These are phyloP conservation scores for Paguma larvata DNA, from an alignment of 2,797 vertebrate genomes.

Conservation along the genomic window DNA sequence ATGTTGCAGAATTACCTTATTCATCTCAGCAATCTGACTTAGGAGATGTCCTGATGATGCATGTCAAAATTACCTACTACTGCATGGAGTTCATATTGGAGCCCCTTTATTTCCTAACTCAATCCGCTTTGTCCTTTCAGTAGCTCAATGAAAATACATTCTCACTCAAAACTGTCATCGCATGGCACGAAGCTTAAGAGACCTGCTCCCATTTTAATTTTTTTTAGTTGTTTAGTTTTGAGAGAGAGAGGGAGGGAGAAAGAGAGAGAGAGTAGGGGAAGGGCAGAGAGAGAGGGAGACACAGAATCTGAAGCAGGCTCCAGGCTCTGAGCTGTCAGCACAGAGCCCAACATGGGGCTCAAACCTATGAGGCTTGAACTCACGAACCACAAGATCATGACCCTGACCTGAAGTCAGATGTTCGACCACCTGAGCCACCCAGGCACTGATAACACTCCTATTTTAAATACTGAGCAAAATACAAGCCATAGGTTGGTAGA, in stretches of 20 bases:
- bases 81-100: background rate
- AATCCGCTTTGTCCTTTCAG: background rate
- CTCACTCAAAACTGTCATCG: background rate
- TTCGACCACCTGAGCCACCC: no score
- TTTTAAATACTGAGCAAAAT: background rate
- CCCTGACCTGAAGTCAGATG: no score
- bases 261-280: no score
- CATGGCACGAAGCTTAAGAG: background rate
- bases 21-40: background rate
- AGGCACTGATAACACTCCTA: background rate
- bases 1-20: background rate
- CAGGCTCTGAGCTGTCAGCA: no score
- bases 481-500: background rate
- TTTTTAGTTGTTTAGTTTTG: no score
- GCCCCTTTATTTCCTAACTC: background rate
- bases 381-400: no score
- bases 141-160: background rate
- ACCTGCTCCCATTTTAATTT: background rate
- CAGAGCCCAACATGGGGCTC: no score
- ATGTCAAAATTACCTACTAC: background rate
- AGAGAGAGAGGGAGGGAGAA: no score
- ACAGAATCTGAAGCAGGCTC: no score
- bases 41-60: background rate
- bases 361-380: no score
- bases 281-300: no score